Evolutionary conservation across 2,113 vertebrate genomes (phyloP).

Genomic region (Gobiocypris rarus): DNA sequence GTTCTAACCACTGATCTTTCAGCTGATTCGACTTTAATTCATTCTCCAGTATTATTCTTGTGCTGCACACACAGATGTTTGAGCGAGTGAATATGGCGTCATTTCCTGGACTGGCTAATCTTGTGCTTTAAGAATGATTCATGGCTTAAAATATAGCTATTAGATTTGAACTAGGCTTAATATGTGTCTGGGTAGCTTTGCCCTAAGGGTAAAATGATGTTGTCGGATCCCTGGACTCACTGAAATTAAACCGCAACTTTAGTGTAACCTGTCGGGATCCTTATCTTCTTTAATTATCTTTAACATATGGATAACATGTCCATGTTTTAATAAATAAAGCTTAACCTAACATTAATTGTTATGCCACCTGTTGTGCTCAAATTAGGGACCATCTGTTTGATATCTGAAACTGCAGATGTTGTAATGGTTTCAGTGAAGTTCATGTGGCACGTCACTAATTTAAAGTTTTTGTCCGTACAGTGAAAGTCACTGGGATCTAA

Average conservation of each 20-base stretch:
- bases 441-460: background rate
- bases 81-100: background rate
- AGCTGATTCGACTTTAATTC: conserved; percentile 10
- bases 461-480: too few species aligned
- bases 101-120: conserved; percentile 33
- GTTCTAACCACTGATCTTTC: conserved; percentile 2
- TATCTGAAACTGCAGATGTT: background rate
- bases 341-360: background rate
- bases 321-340: background rate
- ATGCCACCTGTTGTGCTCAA: background rate
- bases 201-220: conserved; percentile 1
- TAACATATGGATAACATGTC: background rate
- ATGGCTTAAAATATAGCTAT: background rate
- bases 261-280: background rate
- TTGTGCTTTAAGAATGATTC: conserved; percentile 23
- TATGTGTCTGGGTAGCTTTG: conserved; percentile 15
- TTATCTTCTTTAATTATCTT: background rate
- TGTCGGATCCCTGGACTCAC: background rate
- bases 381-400: background rate
- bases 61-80: background rate
- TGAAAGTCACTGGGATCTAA: too few species aligned
- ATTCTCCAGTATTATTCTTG: conserved; percentile 22
- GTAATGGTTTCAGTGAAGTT: background rate
- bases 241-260: background rate
- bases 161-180: background rate